These are phyloP conservation scores for Harpagus bidentatus DNA, from an alignment of 2,113 vertebrate species.

Conservation along the genomic window DNA sequence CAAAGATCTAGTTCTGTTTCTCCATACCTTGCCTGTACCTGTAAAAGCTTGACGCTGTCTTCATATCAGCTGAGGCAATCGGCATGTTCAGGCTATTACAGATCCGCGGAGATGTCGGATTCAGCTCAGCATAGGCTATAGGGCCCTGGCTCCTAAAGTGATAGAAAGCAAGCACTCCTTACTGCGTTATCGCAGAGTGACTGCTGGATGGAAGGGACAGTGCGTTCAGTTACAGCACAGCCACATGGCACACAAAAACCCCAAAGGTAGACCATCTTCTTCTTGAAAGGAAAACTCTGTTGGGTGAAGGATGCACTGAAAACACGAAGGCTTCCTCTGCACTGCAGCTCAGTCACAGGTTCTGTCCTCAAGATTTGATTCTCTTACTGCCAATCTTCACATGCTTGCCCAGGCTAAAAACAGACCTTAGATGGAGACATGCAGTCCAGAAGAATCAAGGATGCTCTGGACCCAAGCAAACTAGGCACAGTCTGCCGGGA, in stretches of 20 bases:
- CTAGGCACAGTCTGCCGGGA: neutral
- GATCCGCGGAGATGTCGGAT: neutral
- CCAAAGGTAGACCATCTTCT: neutral
- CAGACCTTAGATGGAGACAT: neutral
- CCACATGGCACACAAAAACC: rapidly evolving
- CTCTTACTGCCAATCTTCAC: neutral
- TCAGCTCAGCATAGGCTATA: neutral
- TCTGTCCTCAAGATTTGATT: neutral
- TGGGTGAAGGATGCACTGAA: neutral
- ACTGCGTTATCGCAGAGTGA: rapidly evolving
- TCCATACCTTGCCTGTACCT: neutral
- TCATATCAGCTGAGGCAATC: neutral
- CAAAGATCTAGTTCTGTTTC: neutral
- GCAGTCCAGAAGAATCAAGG: neutral
- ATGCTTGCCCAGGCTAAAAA: neutral
- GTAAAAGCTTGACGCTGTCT: neutral
- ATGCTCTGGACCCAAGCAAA: neutral
- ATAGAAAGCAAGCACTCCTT: neutral
- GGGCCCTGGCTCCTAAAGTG: neutral
- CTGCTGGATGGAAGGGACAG: neutral
- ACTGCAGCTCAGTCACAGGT: neutral
- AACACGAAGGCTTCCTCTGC: neutral
- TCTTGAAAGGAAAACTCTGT: neutral
- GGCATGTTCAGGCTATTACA: neutral
- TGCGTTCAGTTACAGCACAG: neutral